Percentiles rank a stretch among this genome's conserved stretches.
Evolutionary conservation across 2,797 vertebrate genomes (phyloP).

Genomic region (Morelia viridis): DNA sequence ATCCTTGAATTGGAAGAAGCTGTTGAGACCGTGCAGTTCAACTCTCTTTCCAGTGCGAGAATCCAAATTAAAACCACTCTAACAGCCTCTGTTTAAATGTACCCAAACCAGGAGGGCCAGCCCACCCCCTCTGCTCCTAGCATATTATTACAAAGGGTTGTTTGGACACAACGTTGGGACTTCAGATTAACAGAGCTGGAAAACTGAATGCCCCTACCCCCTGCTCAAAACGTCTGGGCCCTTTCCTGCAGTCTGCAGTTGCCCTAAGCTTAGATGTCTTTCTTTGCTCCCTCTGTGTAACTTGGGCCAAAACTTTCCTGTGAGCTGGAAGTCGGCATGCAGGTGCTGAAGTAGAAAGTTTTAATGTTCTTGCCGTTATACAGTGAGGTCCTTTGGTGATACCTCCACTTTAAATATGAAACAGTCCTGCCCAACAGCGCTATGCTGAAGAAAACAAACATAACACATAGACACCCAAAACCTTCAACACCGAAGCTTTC

Average conservation of each 20-base stretch:
- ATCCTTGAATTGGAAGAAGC: background rate
- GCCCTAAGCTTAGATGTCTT: too few relatives aligned
- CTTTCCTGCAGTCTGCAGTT: background rate
- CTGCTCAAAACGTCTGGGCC: background rate
- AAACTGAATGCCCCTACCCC: background rate
- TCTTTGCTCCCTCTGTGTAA: background rate
- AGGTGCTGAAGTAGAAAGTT: slow-evolving; percentile 48
- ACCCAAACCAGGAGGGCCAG: too few relatives aligned
- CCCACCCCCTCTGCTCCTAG: background rate
- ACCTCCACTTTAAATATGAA: slow-evolving; percentile 46
- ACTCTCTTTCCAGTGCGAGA: too few relatives aligned
- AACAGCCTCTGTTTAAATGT: too few relatives aligned
- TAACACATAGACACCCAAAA: slow-evolving; percentile 40
- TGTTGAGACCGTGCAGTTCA: too few relatives aligned
- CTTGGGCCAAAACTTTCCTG: background rate
- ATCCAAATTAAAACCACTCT: too few relatives aligned
- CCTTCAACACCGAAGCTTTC: background rate
- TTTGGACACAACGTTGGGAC: background rate
- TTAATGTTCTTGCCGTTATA: slow-evolving; percentile 33
- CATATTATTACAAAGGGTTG: background rate
- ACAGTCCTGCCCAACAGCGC: slow-evolving; percentile 56
- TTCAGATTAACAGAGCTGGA: background rate
- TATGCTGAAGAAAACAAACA: slow-evolving; percentile 51
- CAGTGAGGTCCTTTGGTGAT: background rate
- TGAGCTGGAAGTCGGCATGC: background rate